These are phyloP conservation scores for Pomatorhinus ruficollis DNA, from an alignment of 2,113 vertebrate species.

Conservation along the genomic window DNA sequence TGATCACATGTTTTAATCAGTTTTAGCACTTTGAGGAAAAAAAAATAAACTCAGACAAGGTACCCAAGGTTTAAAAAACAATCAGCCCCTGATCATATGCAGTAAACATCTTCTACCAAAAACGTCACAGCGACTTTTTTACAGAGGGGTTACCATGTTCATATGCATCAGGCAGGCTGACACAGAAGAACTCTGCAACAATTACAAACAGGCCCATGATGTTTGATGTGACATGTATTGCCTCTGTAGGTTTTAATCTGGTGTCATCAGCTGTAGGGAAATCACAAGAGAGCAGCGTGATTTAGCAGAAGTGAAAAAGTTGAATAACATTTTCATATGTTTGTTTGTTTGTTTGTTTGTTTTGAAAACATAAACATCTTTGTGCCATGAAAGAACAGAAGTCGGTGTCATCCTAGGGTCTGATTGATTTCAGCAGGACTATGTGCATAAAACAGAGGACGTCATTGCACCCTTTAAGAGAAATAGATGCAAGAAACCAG, in stretches of 20 bases:
- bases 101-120: background rate
- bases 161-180: background rate
- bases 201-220: background rate
- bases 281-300: background rate
- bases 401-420: background rate
- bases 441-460: background rate
- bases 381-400: background rate
- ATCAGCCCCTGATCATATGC: background rate
- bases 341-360: background rate
- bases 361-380: background rate
- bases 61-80: background rate
- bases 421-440: background rate
- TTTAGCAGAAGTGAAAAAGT: background rate
- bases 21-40: background rate
- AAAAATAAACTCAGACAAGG: background rate
- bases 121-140: constrained; percentile 24
- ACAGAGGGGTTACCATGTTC: background rate
- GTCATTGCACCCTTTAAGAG: background rate
- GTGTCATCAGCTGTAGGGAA: background rate
- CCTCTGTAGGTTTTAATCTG: background rate
- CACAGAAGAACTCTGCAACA: background rate
- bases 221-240: background rate
- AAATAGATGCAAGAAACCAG: background rate
- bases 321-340: background rate
- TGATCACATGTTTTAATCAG: background rate